A percentile compares a stretch with the other conserved stretches of the same genome.
Evolutionary conservation across 1,140 invertebrate species (phyloP).

Genomic region (Drosophila mojavensis): DNA sequence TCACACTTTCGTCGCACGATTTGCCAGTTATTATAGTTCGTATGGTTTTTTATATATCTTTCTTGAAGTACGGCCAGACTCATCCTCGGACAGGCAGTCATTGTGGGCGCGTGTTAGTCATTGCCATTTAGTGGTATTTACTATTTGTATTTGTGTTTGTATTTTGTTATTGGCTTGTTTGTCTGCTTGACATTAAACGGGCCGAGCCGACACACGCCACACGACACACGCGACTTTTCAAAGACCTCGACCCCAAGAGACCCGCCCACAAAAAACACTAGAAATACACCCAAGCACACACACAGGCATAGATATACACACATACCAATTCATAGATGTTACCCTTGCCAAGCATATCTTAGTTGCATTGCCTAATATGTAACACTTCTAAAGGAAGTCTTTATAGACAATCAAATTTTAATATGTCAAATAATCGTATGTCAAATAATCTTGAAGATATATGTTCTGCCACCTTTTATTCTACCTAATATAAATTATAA

Average conservation of each 20-base stretch:
- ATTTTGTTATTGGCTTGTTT: conserved; percentile 43
- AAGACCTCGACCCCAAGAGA: conserved; percentile 19
- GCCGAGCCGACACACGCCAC: conserved; percentile 19
- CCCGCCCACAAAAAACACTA: background rate
- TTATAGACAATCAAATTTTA: no score
- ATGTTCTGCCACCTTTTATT: no score
- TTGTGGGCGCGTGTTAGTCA: conserved; percentile 75
- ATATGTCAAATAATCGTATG: no score
- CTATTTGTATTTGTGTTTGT: conserved; percentile 58
- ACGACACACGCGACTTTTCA: conserved; percentile 19
- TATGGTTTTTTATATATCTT: background rate
- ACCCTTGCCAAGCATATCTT: conserved; percentile 5
- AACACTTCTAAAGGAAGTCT: background rate
- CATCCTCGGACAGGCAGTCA: background rate
- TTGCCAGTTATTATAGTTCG: background rate
- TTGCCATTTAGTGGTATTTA: conserved; percentile 57
- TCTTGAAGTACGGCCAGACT: background rate
- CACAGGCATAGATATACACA: background rate
- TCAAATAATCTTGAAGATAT: no score
- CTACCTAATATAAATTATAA: no score
- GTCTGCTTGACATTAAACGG: conserved; percentile 52
- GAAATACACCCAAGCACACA: background rate
- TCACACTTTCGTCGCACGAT: conserved; percentile 14
- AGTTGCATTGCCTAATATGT: background rate
- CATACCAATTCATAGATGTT: conserved; percentile 2